Evolutionary conservation across 2,888 invertebrate genomes (phyloP), one percentile per base, ranked within the genome.

Genomic region (Anorthoa munda): DNA sequence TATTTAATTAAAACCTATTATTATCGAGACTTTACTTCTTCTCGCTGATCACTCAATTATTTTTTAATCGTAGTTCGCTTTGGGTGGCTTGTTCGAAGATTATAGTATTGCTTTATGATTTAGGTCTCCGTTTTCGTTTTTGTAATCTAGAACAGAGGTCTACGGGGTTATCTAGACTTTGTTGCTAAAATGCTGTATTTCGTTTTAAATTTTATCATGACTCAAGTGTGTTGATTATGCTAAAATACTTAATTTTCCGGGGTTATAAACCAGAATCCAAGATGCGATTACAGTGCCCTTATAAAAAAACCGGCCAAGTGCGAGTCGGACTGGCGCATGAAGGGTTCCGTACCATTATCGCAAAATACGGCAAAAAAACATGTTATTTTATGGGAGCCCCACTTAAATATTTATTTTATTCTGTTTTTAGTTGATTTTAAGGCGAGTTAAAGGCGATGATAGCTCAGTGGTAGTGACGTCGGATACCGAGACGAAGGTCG

Each of bases 1-100:
- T n/a, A 48, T 74, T 66, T 80, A 85, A 85, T 75, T 77, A 77
- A 55, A 63, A 31, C 23, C 23, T 56, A 64, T 72, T 51, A 76
- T 76, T 85, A 79, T 63, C 18, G 31, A 59, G 58, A 66, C 69
- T 63, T 63, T 46, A 46, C 11, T 46, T 64, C 64, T 55, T 67
- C 45, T 26, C 23, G 4, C 63, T 23, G 72, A 73, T 71, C 50
- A 67, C 39, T 66, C 53, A 64, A 66, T 53, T 71, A 45, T 59
- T 63, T 63, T 56, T 66, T 39, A 61, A 68, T 79, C 50, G 51
- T 5, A 4, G 7, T 63, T 75, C 65, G 9, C 51, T 69, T 60
- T 65, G 60, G 73, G 65, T 73, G 63, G 63, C 31, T 56, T 17
- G 55, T 26, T 53, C 23, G 13, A 45, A 68, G 61, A 46, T 64